Evolutionary conservation across 1,140 invertebrate species (phyloP), one percentile per base, ranked within the genome.

Genomic region (Nylanderia fulva): DNA sequence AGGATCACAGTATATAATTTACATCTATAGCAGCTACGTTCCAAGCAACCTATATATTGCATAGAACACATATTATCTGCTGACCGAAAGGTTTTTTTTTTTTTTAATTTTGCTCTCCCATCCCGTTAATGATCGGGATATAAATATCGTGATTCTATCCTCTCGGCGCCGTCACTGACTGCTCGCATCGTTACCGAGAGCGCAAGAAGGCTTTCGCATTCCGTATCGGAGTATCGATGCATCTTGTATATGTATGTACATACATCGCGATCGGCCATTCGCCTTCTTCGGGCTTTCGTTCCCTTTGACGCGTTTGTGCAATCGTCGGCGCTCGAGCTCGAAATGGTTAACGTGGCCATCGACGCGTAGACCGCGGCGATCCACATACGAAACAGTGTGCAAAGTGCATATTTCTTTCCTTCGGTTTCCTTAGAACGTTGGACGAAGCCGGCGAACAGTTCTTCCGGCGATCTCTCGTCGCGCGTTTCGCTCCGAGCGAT

Each of bases 311-410:
- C 15, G 3, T 48, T 86, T 87, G 89, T 90, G 89, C 75, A 90
- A 90, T 48, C 33, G 48, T 56, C 48, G 76, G 33, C 48, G 79
- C 85, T 80, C 85, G 42, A 39, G 84, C 84, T 91, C 66, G 27
- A 93, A 92, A 91, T 91, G 88, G 92, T 93, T 93, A 94, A 91
- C 90, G 92, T 88, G 92, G 84, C 91, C 93, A 93, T 91, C 94
- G 93, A 91, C 92, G 93, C 94, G 92, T 94, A 92, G 86, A 93
- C 76, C 63, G 84, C 93, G 94, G 82, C 93, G 94, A 95, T 95
- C 94, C 94, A 95, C 93, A 95, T 95, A 94, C 93, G 93, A 95
- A 95, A 94, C 94, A 94, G 94, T 94, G 94, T 94, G 94, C 94
- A 93, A 94, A 92, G 91, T 33, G 29, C n/a, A n/a, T n/a, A n/a